A percentile compares a stretch with the other conserved stretches of the same genome.
These are phyloP conservation scores for Actinernus sp. DNA, from an alignment of 92 coral and sea anemone species.

Conservation along the genomic window DNA sequence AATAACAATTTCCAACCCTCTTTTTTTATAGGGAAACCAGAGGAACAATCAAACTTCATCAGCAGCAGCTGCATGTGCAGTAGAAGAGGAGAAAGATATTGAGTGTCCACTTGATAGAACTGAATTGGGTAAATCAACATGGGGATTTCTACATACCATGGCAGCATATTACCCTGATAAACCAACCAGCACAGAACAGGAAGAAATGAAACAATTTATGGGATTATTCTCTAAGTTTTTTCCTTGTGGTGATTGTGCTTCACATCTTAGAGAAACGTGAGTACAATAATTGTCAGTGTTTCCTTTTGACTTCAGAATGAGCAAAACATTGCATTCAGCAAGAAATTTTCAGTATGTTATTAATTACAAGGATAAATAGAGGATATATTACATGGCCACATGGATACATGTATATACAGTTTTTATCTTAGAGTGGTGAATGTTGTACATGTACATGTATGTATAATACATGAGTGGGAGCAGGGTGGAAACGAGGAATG, in stretches of 20 bases:
- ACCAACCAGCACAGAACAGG: slow-evolving; percentile 77
- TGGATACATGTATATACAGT: no score
- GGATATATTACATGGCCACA: no score
- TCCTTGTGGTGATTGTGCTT: slow-evolving; percentile 95
- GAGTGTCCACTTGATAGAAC: slow-evolving; percentile 90
- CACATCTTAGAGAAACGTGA: slow-evolving; percentile 84
- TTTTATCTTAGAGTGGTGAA: no score
- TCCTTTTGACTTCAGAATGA: no score
- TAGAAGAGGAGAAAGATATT: slow-evolving; percentile 12
- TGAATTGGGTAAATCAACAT: slow-evolving; percentile 90
- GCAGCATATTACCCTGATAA: slow-evolving; percentile 96
- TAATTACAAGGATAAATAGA: no score
- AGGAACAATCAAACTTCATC: slow-evolving; percentile 1
- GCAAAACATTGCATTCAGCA: no score
- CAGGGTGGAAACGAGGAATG: no score
- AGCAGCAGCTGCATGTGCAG: slow-evolving; percentile 2
- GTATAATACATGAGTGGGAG: no score
- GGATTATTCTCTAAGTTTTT: slow-evolving; percentile 82
- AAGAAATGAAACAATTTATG: slow-evolving; percentile 87
- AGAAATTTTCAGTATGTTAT: no score
- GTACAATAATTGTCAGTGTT: no score
- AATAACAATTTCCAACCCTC: neutral
- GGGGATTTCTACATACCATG: slow-evolving; percentile 97
- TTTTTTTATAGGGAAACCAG: neutral
- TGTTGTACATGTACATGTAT: no score